These are phyloP conservation scores for Cirrhinus mrigala DNA, from an alignment of 2,797 vertebrate genomes.

Conservation along the genomic window DNA sequence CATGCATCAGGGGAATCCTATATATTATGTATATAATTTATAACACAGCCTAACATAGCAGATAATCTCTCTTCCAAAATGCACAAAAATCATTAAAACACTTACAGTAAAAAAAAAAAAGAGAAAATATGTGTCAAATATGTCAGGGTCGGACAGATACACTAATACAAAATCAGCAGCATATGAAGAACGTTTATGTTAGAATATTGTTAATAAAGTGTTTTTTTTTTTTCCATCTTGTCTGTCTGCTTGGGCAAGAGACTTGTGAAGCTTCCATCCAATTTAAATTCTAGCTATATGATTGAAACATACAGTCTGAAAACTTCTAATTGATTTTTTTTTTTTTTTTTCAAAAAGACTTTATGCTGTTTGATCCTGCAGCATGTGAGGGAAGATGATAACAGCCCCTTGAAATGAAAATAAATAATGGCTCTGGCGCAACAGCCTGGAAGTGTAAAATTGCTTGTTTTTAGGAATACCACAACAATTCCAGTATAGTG, in stretches of 20 bases:
- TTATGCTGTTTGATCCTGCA: slow-evolving; percentile 4
- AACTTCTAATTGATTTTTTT: background rate
- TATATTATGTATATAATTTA: background rate
- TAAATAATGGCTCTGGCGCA: slow-evolving; percentile 4
- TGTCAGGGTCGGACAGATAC: background rate
- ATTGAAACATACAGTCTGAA: background rate
- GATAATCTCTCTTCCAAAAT: background rate
- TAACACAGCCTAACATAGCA: background rate
- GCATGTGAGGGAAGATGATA: slow-evolving; percentile 28
- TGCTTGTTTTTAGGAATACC: background rate
- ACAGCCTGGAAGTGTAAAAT: background rate
- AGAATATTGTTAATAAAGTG: background rate
- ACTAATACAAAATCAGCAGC: background rate
- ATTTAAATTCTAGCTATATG: background rate
- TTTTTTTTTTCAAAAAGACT: background rate
- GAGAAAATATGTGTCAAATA: background rate
- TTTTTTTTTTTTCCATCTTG: background rate
- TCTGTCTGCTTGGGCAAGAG: background rate
- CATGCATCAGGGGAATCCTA: background rate
- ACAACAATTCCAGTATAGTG: background rate
- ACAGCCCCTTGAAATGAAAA: slow-evolving; percentile 18
- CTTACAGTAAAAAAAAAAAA: background rate
- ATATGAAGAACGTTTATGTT: background rate
- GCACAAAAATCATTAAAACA: background rate
- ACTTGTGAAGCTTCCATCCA: background rate